These are phyloP conservation scores for Siniperca chuatsi DNA, from an alignment of 2,113 vertebrate genomes.

Conservation along the genomic window DNA sequence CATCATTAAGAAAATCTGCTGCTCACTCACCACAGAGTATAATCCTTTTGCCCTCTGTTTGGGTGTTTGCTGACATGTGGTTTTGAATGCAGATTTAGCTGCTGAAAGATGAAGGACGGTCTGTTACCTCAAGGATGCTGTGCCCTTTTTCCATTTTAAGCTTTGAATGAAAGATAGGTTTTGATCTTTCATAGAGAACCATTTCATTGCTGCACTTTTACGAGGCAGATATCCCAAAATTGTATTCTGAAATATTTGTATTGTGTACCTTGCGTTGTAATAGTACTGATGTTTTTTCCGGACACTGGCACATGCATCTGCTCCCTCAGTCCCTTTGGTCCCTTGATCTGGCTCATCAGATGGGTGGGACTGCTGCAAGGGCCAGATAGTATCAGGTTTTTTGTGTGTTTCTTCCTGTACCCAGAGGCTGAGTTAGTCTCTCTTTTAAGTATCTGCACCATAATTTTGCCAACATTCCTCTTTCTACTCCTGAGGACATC, in stretches of 20 bases:
- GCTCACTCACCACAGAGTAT: not conserved
- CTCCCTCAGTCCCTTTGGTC: constrained; percentile 55
- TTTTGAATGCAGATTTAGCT: not conserved
- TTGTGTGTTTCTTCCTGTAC: constrained; percentile 66
- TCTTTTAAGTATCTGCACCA: constrained; percentile 22
- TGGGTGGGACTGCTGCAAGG: constrained; percentile 73
- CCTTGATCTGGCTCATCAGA: constrained; percentile 80
- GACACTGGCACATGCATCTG: constrained; percentile 30
- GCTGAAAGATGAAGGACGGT: not conserved
- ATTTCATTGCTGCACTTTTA: not conserved
- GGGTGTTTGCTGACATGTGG: not conserved
- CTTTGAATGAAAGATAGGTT: not conserved
- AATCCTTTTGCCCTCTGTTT: constrained; percentile 10
- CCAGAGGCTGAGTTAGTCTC: constrained; percentile 35
- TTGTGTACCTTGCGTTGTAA: not conserved
- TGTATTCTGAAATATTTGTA: not conserved
- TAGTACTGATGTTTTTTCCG: not conserved
- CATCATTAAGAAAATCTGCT: constrained; percentile 14
- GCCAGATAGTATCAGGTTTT: constrained; percentile 78
- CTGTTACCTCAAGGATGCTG: not conserved
- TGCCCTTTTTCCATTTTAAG: not conserved
- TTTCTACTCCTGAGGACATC: constrained; percentile 8
- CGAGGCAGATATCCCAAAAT: not conserved
- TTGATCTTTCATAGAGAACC: not conserved
- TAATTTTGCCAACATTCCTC: constrained; percentile 21